Conservation (phyloP, 2,888 invertebrate species). For the Arge pagana region DNA sequence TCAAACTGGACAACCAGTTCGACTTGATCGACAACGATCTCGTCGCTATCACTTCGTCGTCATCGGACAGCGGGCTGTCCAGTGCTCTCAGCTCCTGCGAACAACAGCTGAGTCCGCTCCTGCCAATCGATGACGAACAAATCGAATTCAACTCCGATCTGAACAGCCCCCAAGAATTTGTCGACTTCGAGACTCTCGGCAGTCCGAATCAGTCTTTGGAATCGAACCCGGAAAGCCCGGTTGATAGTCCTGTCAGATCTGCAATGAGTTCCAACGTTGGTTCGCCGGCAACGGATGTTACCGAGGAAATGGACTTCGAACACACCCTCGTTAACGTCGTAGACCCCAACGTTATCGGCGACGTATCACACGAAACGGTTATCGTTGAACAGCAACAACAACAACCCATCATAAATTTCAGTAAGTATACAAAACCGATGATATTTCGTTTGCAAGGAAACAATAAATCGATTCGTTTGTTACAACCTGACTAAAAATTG, state of each 20-base stretch:
- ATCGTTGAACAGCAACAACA: conserved; percentile 12
- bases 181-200: conserved; percentile 45
- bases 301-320: conserved; percentile 45
- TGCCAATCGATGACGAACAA: conserved; percentile 50
- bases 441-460: no score
- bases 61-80: conserved; percentile 74
- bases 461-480: no score
- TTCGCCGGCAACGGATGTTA: conserved; percentile 44
- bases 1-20: conserved; percentile 67
- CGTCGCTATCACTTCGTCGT: conserved; percentile 63
- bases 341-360: conserved; percentile 36
- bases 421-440: conserved; percentile 23
- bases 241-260: conserved; percentile 39
- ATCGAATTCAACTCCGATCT: conserved; percentile 42
- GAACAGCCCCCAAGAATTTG: conserved; percentile 44
- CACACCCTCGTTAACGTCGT: conserved; percentile 44
- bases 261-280: conserved; percentile 49
- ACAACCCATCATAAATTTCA: conserved; percentile 28
- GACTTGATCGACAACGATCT: conserved; percentile 60
- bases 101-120: conserved; percentile 64
- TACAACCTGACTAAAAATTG: no score
- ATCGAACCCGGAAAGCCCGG: conserved; percentile 41
- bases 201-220: conserved; percentile 47
- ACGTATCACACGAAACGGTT: conserved; percentile 3
- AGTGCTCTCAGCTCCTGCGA: conserved; percentile 62